Evolutionary conservation across 2,113 vertebrate genomes (phyloP).

Genomic region (Phalacrocorax aristotelis): DNA sequence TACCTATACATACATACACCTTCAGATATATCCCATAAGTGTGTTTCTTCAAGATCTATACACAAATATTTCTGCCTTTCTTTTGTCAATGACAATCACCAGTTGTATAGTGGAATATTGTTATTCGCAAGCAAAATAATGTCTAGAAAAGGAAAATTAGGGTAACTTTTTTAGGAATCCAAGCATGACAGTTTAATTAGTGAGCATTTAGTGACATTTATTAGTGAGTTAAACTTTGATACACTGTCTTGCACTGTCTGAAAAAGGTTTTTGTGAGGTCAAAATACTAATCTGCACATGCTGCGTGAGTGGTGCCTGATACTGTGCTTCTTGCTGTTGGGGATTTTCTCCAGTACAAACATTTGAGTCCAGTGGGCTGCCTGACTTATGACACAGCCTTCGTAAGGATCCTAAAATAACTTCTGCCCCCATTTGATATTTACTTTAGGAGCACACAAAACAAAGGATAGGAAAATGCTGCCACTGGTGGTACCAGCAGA

Average conservation of each 20-base stretch:
- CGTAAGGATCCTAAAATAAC: not conserved
- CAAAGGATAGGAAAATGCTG: not conserved
- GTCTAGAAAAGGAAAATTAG: not conserved
- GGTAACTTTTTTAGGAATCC: not conserved
- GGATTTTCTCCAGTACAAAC: not conserved
- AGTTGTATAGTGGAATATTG: not conserved
- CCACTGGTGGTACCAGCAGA: not conserved
- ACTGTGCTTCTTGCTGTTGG: not conserved
- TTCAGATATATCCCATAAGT: not conserved
- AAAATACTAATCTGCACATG: not conserved
- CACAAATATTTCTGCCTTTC: not conserved
- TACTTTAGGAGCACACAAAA: not conserved
- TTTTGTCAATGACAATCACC: not conserved
- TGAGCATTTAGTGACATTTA: not conserved
- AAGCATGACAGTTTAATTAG: not conserved
- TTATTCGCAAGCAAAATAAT: not conserved
- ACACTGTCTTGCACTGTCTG: not conserved
- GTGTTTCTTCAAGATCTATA: not conserved
- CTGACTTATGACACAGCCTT: not conserved
- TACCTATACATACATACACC: not conserved
- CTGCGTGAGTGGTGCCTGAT: not conserved
- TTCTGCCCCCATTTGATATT: not conserved
- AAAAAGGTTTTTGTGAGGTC: not conserved
- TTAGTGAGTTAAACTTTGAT: not conserved
- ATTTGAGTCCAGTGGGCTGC: not conserved